Evolutionary conservation across 1,140 invertebrate genomes (phyloP).

Genomic region (Bombus superbus): DNA sequence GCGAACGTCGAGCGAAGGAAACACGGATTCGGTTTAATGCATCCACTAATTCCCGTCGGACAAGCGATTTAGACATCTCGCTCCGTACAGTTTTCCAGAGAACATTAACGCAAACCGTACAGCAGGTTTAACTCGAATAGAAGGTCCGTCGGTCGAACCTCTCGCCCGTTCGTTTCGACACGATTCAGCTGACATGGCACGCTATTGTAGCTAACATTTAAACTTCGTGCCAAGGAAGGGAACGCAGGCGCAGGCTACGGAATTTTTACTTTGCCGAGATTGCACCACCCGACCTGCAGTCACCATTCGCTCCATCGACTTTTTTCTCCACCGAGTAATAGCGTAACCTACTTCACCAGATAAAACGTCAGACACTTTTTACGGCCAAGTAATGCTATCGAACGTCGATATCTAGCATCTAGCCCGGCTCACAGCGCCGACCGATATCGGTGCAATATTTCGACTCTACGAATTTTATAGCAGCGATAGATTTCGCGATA

Average conservation of each 20-base stretch:
- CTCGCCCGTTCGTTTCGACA: constrained; percentile 64
- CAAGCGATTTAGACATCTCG: not conserved
- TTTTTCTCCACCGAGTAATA: constrained; percentile 7
- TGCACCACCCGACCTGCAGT: constrained; percentile 56
- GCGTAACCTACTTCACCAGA: constrained; percentile 34
- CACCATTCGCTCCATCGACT: constrained; percentile 25
- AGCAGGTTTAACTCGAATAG: constrained; percentile 38
- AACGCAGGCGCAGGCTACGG: constrained; percentile 43
- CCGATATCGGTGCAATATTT: not conserved
- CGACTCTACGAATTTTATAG: constrained; percentile 4
- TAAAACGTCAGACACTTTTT: constrained; percentile 37
- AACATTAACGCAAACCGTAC: constrained; percentile 32
- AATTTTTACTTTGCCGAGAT: constrained; percentile 42
- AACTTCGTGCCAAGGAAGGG: constrained; percentile 61
- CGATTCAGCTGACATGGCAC: constrained; percentile 64
- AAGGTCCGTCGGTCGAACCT: constrained; percentile 53
- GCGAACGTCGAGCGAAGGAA: too few species aligned
- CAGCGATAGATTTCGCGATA: not conserved
- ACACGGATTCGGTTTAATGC: not conserved
- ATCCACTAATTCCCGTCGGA: not conserved
- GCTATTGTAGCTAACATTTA: constrained; percentile 72
- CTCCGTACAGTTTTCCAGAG: not conserved
- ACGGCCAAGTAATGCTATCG: constrained; percentile 11
- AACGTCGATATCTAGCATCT: constrained; percentile 10
- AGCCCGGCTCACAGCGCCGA: too few species aligned